A percentile compares a stretch with the other conserved stretches of the same genome.
phyloP scores from a whole-genome alignment of 2,797 vertebrate species.

The Phrynocephalus forsythii region DNA sequence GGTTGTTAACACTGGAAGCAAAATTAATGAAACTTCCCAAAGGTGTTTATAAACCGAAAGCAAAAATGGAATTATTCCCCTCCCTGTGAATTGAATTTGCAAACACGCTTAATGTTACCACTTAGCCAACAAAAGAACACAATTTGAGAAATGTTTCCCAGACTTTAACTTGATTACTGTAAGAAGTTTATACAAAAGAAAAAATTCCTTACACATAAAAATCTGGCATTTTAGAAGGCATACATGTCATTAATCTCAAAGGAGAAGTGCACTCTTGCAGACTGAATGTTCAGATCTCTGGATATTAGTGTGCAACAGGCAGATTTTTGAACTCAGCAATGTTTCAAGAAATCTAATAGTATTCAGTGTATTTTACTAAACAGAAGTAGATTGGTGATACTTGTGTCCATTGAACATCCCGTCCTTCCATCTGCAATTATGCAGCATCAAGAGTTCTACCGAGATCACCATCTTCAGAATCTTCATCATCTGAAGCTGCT shows the following conservation, averaged over 20 bases:
- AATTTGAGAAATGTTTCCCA: slow-evolving; percentile 68
- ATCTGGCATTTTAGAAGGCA: slow-evolving; percentile 63
- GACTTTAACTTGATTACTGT: slow-evolving; percentile 69
- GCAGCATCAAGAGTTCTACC: slow-evolving; percentile 81
- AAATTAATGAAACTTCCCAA: slow-evolving; percentile 68
- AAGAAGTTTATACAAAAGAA: slow-evolving; percentile 74
- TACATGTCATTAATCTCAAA: slow-evolving; percentile 53
- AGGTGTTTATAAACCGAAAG: slow-evolving; percentile 72
- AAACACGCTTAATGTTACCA: slow-evolving; percentile 73
- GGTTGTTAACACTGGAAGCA: slow-evolving; percentile 77
- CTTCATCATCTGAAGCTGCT: slow-evolving; percentile 86
- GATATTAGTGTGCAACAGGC: slow-evolving; percentile 68
- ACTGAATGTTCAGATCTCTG: slow-evolving; percentile 58
- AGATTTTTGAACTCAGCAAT: slow-evolving; percentile 71
- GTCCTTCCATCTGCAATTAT: slow-evolving; percentile 65
- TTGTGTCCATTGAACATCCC: slow-evolving; percentile 73
- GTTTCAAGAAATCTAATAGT: slow-evolving; percentile 70
- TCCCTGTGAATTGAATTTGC: slow-evolving; percentile 68
- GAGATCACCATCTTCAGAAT: slow-evolving; percentile 85
- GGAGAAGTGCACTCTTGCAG: slow-evolving; percentile 49
- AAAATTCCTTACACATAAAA: slow-evolving; percentile 61
- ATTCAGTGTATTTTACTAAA: slow-evolving; percentile 71
- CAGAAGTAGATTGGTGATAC: slow-evolving; percentile 54
- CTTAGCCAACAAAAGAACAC: slow-evolving; percentile 74
- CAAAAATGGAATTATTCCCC: slow-evolving; percentile 52